These are phyloP conservation scores for Drosophila teissieri DNA, from an alignment of 1,140 invertebrate genomes.

Conservation along the genomic window DNA sequence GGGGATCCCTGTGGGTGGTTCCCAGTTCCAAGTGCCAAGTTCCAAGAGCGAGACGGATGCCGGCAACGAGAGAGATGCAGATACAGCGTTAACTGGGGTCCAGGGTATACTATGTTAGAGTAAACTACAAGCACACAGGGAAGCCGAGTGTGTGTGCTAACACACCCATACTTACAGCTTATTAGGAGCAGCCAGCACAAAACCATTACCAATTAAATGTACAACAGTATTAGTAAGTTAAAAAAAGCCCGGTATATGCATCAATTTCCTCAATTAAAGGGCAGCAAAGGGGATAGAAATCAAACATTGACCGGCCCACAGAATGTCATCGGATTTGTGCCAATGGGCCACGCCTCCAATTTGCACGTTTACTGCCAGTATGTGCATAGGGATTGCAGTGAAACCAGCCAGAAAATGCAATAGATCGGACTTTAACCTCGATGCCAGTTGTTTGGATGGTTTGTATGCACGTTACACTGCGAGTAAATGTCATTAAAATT, in stretches of 20 bases:
- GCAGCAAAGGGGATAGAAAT: background rate
- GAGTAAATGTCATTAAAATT: constrained; percentile 51
- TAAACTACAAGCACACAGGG: constrained; percentile 26
- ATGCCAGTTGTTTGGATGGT: background rate
- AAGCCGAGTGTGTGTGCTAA: background rate
- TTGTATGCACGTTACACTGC: background rate
- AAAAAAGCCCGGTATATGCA: background rate
- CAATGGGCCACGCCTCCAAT: constrained; percentile 54
- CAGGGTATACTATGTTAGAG: constrained; percentile 16
- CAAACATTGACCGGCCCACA: constrained; percentile 5
- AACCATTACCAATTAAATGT: background rate
- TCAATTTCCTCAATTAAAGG: background rate
- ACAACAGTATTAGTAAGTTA: background rate
- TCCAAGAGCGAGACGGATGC: constrained; percentile 6
- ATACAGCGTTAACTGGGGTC: constrained; percentile 17
- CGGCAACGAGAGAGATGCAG: constrained; percentile 23
- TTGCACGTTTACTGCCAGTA: constrained; percentile 55
- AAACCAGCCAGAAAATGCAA: constrained; percentile 40
- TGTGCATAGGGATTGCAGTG: constrained; percentile 24
- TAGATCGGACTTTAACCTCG: constrained; percentile 1
- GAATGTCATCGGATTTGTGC: constrained; percentile 4
- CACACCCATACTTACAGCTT: background rate
- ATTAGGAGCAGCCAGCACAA: background rate
- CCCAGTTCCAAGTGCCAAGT: background rate
- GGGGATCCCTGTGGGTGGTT: constrained; percentile 88